Conservation (phyloP, 2,113 vertebrate species). For the Bufo gargarizans region DNA sequence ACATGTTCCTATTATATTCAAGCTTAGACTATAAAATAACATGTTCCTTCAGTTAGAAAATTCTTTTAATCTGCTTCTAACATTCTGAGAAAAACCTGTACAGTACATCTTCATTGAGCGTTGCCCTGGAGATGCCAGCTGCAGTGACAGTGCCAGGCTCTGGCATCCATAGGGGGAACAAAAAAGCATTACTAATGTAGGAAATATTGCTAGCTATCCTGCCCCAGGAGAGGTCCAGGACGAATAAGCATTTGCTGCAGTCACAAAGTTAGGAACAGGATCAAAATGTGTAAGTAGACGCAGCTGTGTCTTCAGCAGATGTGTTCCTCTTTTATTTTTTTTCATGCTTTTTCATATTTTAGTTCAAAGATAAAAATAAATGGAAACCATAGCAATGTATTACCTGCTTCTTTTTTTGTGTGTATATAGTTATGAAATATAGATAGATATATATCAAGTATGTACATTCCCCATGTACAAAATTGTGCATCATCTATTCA, state of each 20-base stretch:
- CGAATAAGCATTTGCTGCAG: conserved; percentile 40
- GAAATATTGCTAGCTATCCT: conserved; percentile 4
- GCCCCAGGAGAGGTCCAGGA: conserved; percentile 46
- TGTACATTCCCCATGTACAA: too few relatives aligned
- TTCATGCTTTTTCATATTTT: conserved; percentile 33
- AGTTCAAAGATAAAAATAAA: conserved; percentile 29
- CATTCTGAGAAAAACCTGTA: conserved; percentile 2
- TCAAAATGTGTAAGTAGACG: background rate
- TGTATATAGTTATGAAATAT: background rate
- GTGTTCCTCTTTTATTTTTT: background rate
- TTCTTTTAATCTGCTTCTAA: conserved; percentile 10
- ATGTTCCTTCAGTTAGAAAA: background rate
- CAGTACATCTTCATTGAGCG: conserved; percentile 45
- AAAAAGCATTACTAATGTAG: conserved; percentile 44
- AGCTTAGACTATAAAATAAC: too few relatives aligned
- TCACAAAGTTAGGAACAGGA: background rate
- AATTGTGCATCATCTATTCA: too few relatives aligned
- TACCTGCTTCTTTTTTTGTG: too few relatives aligned
- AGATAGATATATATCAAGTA: too few relatives aligned
- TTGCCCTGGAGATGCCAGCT: conserved; percentile 42
- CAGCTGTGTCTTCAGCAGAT: conserved; percentile 58
- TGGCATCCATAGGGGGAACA: conserved; percentile 46
- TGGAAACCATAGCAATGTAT: background rate
- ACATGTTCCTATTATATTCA: background rate
- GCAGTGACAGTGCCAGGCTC: conserved; percentile 12